Evolutionary conservation across 1,140 invertebrate species (phyloP).

Genomic region (Probaryconus sp.): DNA sequence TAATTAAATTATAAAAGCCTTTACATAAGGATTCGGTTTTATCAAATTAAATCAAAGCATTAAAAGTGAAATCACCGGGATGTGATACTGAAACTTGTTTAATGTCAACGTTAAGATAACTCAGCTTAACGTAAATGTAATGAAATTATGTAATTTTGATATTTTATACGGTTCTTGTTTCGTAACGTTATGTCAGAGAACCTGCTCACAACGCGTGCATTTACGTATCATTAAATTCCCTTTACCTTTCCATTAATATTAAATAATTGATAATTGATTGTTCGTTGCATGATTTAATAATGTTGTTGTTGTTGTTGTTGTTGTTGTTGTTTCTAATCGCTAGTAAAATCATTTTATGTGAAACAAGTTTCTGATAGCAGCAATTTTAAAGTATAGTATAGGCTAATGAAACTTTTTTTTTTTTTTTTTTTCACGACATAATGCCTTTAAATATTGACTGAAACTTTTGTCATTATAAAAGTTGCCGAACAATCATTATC

Average conservation of each 20-base stretch:
- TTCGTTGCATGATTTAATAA: slow-evolving; percentile 27
- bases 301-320: too few species aligned
- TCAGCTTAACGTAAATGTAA: slow-evolving; percentile 53
- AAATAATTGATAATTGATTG: slow-evolving; percentile 31
- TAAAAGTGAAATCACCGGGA: slow-evolving; percentile 42
- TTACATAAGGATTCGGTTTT: slow-evolving; percentile 33
- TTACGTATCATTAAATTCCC: slow-evolving; percentile 41
- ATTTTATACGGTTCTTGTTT: slow-evolving; percentile 50
- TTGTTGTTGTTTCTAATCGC: too few species aligned
- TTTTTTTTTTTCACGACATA: too few species aligned
- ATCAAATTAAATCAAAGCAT: slow-evolving; percentile 49
- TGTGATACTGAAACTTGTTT: slow-evolving; percentile 47
- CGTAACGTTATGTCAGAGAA: slow-evolving; percentile 36
- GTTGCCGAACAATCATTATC: slow-evolving; percentile 53
- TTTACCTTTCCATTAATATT: slow-evolving; percentile 47
- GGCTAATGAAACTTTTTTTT: too few species aligned
- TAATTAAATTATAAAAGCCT: slow-evolving; percentile 45
- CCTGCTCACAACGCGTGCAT: slow-evolving; percentile 51
- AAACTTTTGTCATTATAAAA: slow-evolving; percentile 54
- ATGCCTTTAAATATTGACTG: slow-evolving; percentile 51
- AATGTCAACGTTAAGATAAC: slow-evolving; percentile 52
- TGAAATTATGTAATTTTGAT: slow-evolving; percentile 58
- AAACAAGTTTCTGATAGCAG: too few species aligned
- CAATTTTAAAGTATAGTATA: too few species aligned
- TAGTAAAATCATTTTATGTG: too few species aligned